Conservation (phyloP, 2,113 vertebrate species). For the Grantiella picta region DNA sequence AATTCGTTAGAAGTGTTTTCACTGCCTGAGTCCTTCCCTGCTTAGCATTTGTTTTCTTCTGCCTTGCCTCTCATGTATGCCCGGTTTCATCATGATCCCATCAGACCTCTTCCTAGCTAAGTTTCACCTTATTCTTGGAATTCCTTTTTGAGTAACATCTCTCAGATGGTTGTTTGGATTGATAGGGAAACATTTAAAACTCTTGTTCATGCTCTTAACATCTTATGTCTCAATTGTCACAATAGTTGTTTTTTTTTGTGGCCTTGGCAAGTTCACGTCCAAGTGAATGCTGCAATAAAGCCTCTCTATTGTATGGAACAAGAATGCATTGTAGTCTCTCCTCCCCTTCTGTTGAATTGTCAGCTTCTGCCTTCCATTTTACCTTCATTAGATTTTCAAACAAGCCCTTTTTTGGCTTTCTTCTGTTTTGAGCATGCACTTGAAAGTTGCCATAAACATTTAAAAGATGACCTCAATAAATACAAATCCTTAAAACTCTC, state of each 20-base stretch:
- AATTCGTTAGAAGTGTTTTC: neutral
- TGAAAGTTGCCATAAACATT: neutral
- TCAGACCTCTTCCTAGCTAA: neutral
- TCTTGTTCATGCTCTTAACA: neutral
- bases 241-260: neutral
- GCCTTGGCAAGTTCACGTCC: neutral
- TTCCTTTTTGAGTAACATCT: neutral
- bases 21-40: neutral
- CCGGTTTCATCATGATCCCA: neutral
- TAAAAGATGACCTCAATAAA: slow-evolving; percentile 5
- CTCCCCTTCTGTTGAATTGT: neutral
- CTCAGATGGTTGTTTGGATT: neutral
- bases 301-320: neutral
- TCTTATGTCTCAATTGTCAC: neutral
- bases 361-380: neutral
- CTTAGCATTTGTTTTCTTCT: neutral
- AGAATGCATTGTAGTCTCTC: neutral
- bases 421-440: neutral
- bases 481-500: neutral
- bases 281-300: neutral
- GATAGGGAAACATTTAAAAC: neutral
- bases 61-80: neutral
- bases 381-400: neutral
- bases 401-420: neutral
- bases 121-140: neutral